Evolutionary conservation across 2,797 vertebrate species (phyloP), one percentile per base, ranked within the genome.

Genomic region (Kryptolebias ocellatus): DNA sequence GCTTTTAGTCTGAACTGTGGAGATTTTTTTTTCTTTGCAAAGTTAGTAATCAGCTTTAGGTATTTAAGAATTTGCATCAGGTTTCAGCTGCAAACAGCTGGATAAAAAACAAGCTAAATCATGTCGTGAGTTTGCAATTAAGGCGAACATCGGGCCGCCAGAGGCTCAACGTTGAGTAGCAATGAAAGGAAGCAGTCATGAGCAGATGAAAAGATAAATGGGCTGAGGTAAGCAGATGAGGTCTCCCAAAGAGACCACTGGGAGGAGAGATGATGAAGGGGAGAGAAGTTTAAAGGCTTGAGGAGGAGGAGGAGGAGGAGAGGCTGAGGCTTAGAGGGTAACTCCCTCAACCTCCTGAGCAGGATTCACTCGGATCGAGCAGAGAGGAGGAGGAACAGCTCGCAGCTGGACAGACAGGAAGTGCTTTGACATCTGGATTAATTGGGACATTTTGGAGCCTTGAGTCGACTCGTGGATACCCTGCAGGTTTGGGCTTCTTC

Each of bases 151-250:
- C 51, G 4, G 74, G 67, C 54, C 51, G 57, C 78, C 74, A 46
- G 73, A 79, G 61, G 60, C 64, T 72, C 56, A 2, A 27, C 50
- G 47, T 5, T 10, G 74, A 81, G 72, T 14, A 42, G 66, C 65
- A 49, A 82, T 87, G 87, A 90, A 88, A 88, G 84, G 83, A 87
- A 83, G 80, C 71, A 79, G 86, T 88, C 84, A 85, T 85, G 68
- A 85, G 64, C 39, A 67, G 87, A 90, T 84, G 78, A 89, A 86
- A 90, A 80, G 89, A 85, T 83, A 80, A 81, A 87, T 81, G 87
- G 85, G 85, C 78, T 82, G 78, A 85, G 88, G 84, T 80, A 56
- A 56, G 52, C 61, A 49, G 74, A 85, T 56, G 76, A 87, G 80
- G 77, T 81, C 83, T 86, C 74, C 72, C 70, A 74, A 60, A 71